These are phyloP conservation scores for Acromyrmex echinatior DNA, from an alignment of 1,140 invertebrate species.

Conservation along the genomic window DNA sequence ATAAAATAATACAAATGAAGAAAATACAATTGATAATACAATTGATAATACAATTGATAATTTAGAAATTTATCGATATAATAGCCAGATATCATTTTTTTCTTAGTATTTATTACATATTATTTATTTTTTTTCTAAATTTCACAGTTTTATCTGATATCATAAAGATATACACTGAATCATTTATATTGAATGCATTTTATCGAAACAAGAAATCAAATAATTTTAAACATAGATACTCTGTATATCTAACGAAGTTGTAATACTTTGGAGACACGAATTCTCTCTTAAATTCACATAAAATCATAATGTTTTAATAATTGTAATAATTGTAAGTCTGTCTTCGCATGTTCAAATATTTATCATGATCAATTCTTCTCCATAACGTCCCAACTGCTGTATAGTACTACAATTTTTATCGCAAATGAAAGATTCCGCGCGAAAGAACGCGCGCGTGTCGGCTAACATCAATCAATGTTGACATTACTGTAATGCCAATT, in stretches of 20 bases:
- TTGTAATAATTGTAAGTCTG: background rate
- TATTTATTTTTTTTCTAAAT: background rate
- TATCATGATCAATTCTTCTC: background rate
- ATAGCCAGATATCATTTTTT: background rate
- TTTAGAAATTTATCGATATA: background rate
- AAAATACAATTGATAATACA: too few relatives aligned
- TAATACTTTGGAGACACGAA: background rate
- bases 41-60: too few relatives aligned
- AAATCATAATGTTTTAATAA: background rate
- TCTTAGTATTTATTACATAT: background rate
- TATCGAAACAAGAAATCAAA: background rate
- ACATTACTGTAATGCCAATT: background rate
- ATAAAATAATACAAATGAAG: too few relatives aligned
- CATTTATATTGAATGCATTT: background rate
- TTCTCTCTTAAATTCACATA: background rate
- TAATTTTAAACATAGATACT: background rate
- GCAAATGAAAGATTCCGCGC: background rate
- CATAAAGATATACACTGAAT: background rate
- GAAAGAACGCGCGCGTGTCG: background rate
- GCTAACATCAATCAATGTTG: slow-evolving; percentile 7
- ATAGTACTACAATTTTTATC: background rate
- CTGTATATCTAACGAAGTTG: background rate
- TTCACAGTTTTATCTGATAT: background rate
- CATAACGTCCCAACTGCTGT: background rate
- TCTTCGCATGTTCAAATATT: background rate